phyloP scores from a whole-genome alignment of 2,113 vertebrate species.

The Leptodactylus fuscus region DNA sequence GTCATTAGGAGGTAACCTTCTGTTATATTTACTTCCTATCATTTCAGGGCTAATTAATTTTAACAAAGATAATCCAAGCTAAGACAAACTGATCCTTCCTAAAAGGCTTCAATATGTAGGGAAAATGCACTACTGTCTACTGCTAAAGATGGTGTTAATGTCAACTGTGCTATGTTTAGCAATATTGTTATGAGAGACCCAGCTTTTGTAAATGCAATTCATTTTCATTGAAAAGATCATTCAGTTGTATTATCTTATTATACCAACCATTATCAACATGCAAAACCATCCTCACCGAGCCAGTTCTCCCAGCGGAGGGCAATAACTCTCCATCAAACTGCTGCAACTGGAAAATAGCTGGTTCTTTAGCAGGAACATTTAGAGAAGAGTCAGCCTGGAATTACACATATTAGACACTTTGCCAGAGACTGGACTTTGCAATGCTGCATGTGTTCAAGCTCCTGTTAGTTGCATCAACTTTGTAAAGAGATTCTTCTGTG shows the following conservation, averaged over 20 bases:
- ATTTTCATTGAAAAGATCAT: neutral
- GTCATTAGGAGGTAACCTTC: neutral
- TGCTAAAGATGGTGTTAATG: neutral
- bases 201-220: neutral
- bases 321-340: neutral
- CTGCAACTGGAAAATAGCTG: too few relatives aligned
- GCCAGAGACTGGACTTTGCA: too few relatives aligned
- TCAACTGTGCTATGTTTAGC: neutral
- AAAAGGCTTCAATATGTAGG: neutral
- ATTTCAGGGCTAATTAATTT: conserved; percentile 5
- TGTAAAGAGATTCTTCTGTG: too few relatives aligned
- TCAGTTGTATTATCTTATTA: neutral
- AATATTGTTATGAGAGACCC: neutral
- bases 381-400: too few relatives aligned
- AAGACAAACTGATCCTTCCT: neutral
- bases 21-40: neutral
- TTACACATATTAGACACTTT: too few relatives aligned
- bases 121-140: too few relatives aligned
- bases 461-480: too few relatives aligned
- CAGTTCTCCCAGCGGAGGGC: neutral
- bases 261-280: neutral
- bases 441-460: too few relatives aligned
- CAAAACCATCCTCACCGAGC: neutral
- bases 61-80: conserved; percentile 4
- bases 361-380: too few relatives aligned